Evolutionary conservation across 2,113 vertebrate species (phyloP).

Genomic region (Kobus ellipsiprymnus): DNA sequence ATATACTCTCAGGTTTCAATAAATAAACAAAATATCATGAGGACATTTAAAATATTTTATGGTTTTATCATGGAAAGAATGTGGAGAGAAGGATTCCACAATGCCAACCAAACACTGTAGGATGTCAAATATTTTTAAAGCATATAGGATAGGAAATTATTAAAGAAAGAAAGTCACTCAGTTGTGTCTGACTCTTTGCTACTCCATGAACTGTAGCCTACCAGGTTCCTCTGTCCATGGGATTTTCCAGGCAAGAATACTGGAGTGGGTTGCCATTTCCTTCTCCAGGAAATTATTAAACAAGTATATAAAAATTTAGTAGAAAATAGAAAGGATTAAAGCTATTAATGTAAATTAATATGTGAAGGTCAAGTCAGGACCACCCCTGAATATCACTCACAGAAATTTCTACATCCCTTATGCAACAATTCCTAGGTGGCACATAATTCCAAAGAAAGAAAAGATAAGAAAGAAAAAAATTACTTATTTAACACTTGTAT

Average conservation of each 20-base stretch:
- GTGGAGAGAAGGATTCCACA: not conserved
- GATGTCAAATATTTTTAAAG: not conserved
- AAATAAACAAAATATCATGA: not conserved
- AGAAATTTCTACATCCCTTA: not conserved
- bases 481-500: not conserved
- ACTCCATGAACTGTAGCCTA: not conserved
- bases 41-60: not conserved
- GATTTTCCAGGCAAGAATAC: not conserved
- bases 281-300: not conserved
- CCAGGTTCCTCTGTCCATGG: not conserved
- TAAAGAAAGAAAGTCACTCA: not conserved
- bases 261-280: not conserved
- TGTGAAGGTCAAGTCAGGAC: not conserved
- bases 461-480: not conserved
- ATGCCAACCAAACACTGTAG: not conserved
- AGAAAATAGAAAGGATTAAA: not conserved
- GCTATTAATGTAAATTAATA: not conserved
- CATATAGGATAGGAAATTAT: not conserved
- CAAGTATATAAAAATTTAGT: not conserved
- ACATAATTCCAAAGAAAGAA: not conserved
- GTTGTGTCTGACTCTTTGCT: not conserved
- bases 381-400: not conserved
- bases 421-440: not conserved
- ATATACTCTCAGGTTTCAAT: not conserved
- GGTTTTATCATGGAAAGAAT: not conserved